Base-by-base conservation (phyloP, 2,113 vertebrate species). In the Otis tarda region DNA sequence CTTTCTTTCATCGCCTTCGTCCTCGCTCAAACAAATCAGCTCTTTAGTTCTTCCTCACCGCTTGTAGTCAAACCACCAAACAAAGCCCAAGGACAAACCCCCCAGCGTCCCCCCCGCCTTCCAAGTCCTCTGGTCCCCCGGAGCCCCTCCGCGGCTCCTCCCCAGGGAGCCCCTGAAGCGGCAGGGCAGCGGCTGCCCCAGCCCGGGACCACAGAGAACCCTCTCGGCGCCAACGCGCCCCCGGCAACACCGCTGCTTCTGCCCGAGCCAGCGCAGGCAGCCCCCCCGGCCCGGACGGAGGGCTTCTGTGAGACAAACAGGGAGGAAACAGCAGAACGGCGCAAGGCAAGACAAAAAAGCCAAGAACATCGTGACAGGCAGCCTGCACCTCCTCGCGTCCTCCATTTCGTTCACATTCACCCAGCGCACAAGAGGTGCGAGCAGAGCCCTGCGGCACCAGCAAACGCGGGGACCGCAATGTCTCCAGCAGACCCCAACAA, bases 201-300 rank as follows among this genome's bases (percentile, higher is more conserved):
- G 12, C 7, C 28, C 6, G 0, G 18, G 19, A 28, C 21, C 33
- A 21, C 15, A 25, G 37, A 45, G 83, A 52, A 13, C 11, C 31
- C 43, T 6, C 35, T 57, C 1, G 2, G 19, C 57, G 30, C 27
- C 7, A 49, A 28, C 0, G 1, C 35, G 22, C 43, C 57, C 69
- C 35, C 20, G 8, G 31, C 33, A 57, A 49, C 1, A 1, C 9
- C 9, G 0, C 49, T n/a, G 16, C 56, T 28, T 19, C 27, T 15
- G 60, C 31, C 35, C 2, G 1, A 55, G 61, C 37, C 0, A 2
- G 23, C 3, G 37, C 67, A 27, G 47, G 24, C 7, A 45, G 33
- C 9, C 8, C 37, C 68, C 23, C 50, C 21, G 5, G 33, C 16
- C 31, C 31, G 52, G 25, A 47, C 70, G 33, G 25, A 43, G 39